These are phyloP conservation scores for Psettodes erumei DNA, from an alignment of 2,113 vertebrate species.

Conservation along the genomic window DNA sequence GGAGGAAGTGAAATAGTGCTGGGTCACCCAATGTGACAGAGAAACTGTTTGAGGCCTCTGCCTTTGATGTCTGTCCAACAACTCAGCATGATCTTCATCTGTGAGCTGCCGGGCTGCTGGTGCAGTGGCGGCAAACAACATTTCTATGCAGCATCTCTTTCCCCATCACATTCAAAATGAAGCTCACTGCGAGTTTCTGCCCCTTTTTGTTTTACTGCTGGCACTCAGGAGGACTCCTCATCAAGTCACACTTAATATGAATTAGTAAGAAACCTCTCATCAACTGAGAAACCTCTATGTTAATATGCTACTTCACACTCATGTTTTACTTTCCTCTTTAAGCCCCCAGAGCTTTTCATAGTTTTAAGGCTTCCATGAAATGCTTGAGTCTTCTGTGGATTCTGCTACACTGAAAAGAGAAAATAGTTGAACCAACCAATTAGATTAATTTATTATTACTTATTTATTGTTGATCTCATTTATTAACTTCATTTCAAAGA, in stretches of 20 bases:
- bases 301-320: background rate
- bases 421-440: no score
- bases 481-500: no score
- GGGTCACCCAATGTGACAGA: slow-evolving; percentile 60
- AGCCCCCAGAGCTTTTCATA: background rate
- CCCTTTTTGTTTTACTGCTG: slow-evolving; percentile 11
- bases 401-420: no score
- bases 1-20: slow-evolving; percentile 51
- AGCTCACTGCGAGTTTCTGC: background rate
- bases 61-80: slow-evolving; percentile 69
- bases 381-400: no score
- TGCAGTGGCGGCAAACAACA: slow-evolving; percentile 42
- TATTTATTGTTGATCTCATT: no score
- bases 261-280: background rate
- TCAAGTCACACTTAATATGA: slow-evolving; percentile 6
- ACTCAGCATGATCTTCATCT: slow-evolving; percentile 52
- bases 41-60: slow-evolving; percentile 62
- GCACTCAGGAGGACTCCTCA: background rate
- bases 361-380: background rate
- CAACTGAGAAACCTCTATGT: no score
- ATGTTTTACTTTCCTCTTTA: background rate
- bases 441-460: no score
- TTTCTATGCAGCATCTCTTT: slow-evolving; percentile 25
- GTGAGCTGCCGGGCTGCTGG: slow-evolving; percentile 34
- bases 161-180: background rate